Base-by-base conservation (phyloP, 2,888 invertebrate species). In the Leuctra nigra region DNA sequence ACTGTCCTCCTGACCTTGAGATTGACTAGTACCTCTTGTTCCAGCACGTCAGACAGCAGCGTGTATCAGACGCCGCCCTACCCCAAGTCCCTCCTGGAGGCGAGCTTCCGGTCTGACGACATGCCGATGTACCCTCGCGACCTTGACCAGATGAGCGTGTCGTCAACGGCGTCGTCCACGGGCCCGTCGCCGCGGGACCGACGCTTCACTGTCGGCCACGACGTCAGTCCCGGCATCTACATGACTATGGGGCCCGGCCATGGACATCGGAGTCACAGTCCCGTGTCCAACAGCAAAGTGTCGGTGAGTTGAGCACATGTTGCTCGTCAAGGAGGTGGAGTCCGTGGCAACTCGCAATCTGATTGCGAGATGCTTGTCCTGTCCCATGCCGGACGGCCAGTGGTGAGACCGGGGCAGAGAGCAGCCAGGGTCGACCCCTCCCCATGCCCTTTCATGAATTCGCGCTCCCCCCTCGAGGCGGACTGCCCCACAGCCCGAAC, bases 101-200 rank as follows among this genome's bases (percentile, higher is more conserved):
- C 75, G 58, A 77, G 77, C 68, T 77, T 74, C 64, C 75, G 77
- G 64, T 78, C 79, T 41, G 81, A 81, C 63, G 80, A 81, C 64
- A 66, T 77, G 63, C 73, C 73, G 62, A 68, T 68, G 62, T 75
- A 74, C 64, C 72, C 61, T 59, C 72, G 79, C 59, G 81, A 81
- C 65, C 74, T 76, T 29, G 82, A 82, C 66, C 79, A 80, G 68
- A 76, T 81, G 66, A 81, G 81, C 68, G 71, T 82, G 59, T 80
- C 80, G 38, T 80, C 80, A 11, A 75, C 76, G 2, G 77, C 80
- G 16, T 81, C 81, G 54, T 81, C 81, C 67, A 76, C 77, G 39
- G 53, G 78, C 55, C 76, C 77, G 35, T 72, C 73, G 62, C 71
- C 72, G 52, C 69, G 73, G 62, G 73, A 73, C 58, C 68, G 73